phyloP scores from a whole-genome alignment of 2,113 vertebrate species.

The Ovibos moschatus region DNA sequence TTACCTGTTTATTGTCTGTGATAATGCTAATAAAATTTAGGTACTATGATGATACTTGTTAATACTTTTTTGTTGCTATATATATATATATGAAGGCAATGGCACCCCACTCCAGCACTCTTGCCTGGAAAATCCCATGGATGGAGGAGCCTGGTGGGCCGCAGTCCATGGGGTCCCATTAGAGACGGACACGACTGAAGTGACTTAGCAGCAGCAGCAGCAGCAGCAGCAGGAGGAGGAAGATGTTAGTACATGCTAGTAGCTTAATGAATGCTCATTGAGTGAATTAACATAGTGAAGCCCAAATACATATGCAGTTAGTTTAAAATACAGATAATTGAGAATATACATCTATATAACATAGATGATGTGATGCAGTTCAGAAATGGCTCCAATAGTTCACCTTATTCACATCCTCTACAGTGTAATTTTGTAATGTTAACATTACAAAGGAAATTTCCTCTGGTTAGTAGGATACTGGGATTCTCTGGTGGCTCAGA shows the following conservation, averaged over 20 bases:
- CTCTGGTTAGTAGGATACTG: neutral
- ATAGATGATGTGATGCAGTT: neutral
- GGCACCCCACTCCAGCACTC: no score
- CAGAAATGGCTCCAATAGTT: neutral
- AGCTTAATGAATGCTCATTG: neutral
- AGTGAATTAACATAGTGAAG: neutral
- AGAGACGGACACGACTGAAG: no score
- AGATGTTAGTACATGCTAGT: neutral
- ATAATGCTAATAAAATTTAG: neutral
- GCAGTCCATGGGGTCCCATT: no score
- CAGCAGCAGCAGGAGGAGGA: neutral
- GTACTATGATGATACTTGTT: neutral
- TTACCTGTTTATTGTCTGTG: neutral
- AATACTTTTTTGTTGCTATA: neutral
- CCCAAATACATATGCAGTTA: neutral
- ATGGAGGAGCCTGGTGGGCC: no score
- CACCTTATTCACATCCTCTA: neutral
- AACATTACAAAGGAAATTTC: neutral
- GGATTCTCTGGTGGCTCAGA: neutral
- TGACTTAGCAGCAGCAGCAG: no score
- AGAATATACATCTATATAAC: neutral
- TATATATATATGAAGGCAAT: neutral
- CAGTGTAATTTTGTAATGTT: neutral
- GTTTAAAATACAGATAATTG: neutral
- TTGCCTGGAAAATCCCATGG: no score